Evolutionary conservation across 2,888 invertebrate species (phyloP), one percentile per base, ranked within the genome.

Genomic region (Odontocerum albicorne): DNA sequence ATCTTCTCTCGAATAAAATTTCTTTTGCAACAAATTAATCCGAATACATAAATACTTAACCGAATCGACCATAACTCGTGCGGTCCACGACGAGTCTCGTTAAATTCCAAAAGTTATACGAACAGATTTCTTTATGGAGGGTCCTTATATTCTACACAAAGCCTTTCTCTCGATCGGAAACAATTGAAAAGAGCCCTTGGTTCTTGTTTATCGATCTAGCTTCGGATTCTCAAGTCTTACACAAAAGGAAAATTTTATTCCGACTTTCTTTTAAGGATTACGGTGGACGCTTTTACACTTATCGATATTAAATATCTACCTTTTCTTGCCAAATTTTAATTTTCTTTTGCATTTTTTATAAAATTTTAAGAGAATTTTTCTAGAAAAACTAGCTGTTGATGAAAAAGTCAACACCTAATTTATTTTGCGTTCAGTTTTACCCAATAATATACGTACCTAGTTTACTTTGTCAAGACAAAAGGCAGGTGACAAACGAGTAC

Each of bases 161-260:
- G 43, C 43, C 32, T 27, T 32, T 44, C 44, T 32, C 17, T 44
- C 17, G 19, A 44, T n/a, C n/a, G 44, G 32, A 44, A 44, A 44
- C 44, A 44, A 44, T 44, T 13, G 44, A 17, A 16, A 19, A 8
- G 44, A 31, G 31, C 44, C 32, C 10, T n/a, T n/a, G n/a, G n/a
- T 19, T 32, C 44, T 44, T 32, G 44, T 44, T 32, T 32, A 32
- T 32, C 44, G 31, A 17, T 31, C 44, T 44, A 44, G 44, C 44
- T 32, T 19, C 31, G 17, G 44, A 32, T 32, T 4, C 31, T 12
- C 13, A 15, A 17, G n/a, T n/a, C 22, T 16, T 15, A 12, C 31
- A 17, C 32, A 32, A 31, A 31, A 44, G 44, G 44, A 31, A 31
- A 44, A 44, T 32, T 44, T 44, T 32, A 44, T 32, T 44, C 44